Evolutionary conservation across 64 coral and sea anemone genomes (phyloP), one percentile per base, ranked within the genome.

Genomic region (Montipora foliosa): DNA sequence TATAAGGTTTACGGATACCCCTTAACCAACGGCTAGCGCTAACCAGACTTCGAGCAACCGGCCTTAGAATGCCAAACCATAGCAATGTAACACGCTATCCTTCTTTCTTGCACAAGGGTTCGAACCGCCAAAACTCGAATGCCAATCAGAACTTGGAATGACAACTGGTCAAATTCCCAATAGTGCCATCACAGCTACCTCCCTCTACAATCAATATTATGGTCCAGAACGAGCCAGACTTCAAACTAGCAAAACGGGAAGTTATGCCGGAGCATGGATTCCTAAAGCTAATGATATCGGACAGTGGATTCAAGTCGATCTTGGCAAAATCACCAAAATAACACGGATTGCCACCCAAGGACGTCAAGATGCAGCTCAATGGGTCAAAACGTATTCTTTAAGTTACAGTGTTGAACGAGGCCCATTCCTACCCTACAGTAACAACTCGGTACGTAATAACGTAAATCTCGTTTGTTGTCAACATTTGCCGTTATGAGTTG

Each of bases 301-400:
- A 8, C 95, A 97, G 64, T 97, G 90, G 89, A 59, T 97, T 53
- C 59, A 97, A 89, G 84, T 92, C 12, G 89, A 97, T 86, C 80
- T 97, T 20, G 95, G 82, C 49, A 67, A 79, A 8, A 37, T 79
- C 44, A 84, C 92, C 45, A 91, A 91, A 71, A 76, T 97, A 49
- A 97, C 87, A 20, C 83, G 92, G 5, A 22, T 94, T 22, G 92
- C 92, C 6, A 94, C 84, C 6, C 92, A 94, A 49, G 95, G 98
- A 14, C 70, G 98, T 24, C 60, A 93, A 69, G 95, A 92, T 60
- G 85, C 74, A 0, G 83, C 66, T n/a, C 95, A 94, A 12, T 99
- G 95, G 95, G 89, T 96, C 15, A 99, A 91, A 76, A 92, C 76
- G 17, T 97, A 84, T 47, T 83, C 69, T 19, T 51, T 97, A 17